Evolutionary conservation across 1,140 invertebrate genomes (phyloP).

Genomic region (Atta texana): DNA sequence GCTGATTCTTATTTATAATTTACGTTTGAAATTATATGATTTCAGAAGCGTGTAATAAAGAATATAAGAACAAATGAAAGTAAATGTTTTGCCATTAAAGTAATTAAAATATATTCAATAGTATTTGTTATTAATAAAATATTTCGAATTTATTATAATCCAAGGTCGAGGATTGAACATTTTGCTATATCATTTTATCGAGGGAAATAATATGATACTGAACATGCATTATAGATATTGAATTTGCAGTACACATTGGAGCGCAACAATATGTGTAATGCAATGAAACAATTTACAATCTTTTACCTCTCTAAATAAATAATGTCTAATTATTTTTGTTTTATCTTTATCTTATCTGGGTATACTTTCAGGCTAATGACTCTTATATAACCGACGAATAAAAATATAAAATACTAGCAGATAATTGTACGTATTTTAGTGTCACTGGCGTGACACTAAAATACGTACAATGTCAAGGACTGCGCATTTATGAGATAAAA

Average conservation of each 20-base stretch:
- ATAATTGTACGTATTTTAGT: conserved; percentile 26
- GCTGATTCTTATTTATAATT: not conserved
- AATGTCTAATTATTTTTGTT: not conserved
- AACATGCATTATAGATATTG: not conserved
- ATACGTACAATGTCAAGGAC: too few species aligned
- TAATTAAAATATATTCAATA: conserved; percentile 4
- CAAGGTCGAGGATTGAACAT: not conserved
- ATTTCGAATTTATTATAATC: not conserved
- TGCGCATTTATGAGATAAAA: conserved; percentile 3
- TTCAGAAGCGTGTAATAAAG: not conserved
- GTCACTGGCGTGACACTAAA: too few species aligned
- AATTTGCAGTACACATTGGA: not conserved
- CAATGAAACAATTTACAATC: not conserved
- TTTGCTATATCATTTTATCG: not conserved
- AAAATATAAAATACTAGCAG: not conserved
- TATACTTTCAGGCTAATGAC: not conserved
- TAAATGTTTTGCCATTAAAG: not conserved
- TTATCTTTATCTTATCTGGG: not conserved
- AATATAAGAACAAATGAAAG: not conserved
- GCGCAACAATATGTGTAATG: not conserved
- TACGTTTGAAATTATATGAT: not conserved
- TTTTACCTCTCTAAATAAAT: not conserved
- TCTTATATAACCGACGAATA: not conserved
- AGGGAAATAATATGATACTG: not conserved
- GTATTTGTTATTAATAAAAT: conserved; percentile 11